Conservation (phyloP, 1,140 invertebrate genomes). For the Elysia chlorotica region DNA sequence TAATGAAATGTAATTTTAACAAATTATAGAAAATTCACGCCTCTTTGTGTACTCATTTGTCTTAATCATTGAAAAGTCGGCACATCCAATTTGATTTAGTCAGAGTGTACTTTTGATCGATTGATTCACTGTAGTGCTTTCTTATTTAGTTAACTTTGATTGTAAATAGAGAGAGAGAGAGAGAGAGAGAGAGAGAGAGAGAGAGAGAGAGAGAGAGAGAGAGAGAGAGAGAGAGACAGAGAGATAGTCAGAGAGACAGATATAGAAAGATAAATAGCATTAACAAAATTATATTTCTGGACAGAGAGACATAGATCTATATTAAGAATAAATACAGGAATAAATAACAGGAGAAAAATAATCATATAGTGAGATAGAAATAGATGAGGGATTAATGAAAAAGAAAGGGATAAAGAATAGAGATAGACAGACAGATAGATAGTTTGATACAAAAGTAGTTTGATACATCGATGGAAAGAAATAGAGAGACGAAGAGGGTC, state of each 20-base stretch:
- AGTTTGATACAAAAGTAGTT: not conserved
- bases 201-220: not conserved
- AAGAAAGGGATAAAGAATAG: not conserved
- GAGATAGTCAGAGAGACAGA: not conserved
- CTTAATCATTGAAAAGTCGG: no score
- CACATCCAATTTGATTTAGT: not conserved
- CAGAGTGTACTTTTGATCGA: not conserved
- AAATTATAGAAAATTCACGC: not conserved
- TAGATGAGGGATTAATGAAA: no score
- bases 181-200: not conserved
- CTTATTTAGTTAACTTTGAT: not conserved
- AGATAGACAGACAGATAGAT: not conserved
- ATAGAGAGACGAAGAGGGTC: not conserved
- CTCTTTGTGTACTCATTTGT: no score
- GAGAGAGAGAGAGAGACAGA: not conserved
- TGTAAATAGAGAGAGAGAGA: not conserved
- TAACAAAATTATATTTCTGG: no score
- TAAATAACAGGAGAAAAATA: no score
- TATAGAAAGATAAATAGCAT: no score
- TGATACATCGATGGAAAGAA: not conserved
- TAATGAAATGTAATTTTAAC: no score
- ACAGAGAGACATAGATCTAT: no score
- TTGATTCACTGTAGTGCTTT: not conserved
- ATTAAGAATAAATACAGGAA: no score
- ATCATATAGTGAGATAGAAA: not conserved